These are phyloP conservation scores for Calephelis virginiensis DNA, from an alignment of 1,140 invertebrate genomes.

Conservation along the genomic window DNA sequence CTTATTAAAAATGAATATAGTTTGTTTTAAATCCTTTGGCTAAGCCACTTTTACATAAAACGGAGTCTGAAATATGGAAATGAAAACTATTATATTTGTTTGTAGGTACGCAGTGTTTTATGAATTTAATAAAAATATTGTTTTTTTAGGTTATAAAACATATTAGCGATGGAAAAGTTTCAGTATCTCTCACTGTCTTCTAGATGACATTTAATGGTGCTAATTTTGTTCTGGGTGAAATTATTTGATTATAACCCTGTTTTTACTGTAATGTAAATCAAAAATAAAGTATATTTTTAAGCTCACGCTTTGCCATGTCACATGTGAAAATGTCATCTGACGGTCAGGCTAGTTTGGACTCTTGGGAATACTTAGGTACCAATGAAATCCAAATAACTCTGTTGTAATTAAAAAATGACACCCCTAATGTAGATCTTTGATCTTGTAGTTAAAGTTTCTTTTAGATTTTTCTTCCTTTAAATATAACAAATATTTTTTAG, in stretches of 20 bases:
- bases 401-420: too few species aligned
- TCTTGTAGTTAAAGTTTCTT: background rate
- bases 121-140: background rate
- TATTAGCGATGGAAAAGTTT: slow-evolving; percentile 73
- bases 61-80: background rate
- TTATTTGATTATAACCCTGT: background rate
- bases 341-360: too few species aligned
- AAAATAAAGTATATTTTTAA: too few species aligned
- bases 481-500: slow-evolving; percentile 24
- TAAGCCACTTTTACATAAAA: slow-evolving; percentile 18
- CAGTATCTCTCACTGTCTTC: slow-evolving; percentile 63
- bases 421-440: slow-evolving; percentile 17
- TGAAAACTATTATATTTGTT: slow-evolving; percentile 1
- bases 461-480: slow-evolving; percentile 1
- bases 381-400: background rate
- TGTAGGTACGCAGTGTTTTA: slow-evolving; percentile 4
- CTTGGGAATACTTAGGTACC: background rate
- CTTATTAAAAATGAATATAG: slow-evolving; percentile 37
- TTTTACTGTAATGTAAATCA: background rate
- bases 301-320: too few species aligned
- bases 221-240: slow-evolving; percentile 30
- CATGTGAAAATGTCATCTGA: too few species aligned
- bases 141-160: slow-evolving; percentile 47
- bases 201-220: slow-evolving; percentile 49
- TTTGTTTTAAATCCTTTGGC: slow-evolving; percentile 26